phyloP scores from a whole-genome alignment of 2,888 invertebrate species.

The Ichneumoninae sp. region DNA sequence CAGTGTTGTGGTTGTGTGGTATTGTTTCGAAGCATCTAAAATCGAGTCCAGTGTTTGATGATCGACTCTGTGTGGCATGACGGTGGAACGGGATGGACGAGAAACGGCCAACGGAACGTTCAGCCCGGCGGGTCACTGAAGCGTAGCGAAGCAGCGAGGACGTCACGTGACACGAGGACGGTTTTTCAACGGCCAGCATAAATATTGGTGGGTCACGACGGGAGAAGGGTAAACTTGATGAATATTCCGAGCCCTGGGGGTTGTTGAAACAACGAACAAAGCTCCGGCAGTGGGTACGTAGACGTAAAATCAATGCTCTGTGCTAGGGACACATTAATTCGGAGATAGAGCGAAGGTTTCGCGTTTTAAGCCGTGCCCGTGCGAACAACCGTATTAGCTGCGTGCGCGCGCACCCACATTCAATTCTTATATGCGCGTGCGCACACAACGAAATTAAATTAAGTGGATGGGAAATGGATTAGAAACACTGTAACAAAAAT shows the following conservation, averaged over 20 bases:
- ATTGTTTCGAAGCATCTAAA: background rate
- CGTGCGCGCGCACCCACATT: no score
- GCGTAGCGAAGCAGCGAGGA: slow-evolving; percentile 13
- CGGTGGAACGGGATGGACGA: background rate
- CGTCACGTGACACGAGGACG: slow-evolving; percentile 37
- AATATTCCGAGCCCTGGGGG: slow-evolving; percentile 60
- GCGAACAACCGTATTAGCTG: no score
- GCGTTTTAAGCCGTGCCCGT: background rate
- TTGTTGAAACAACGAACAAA: slow-evolving; percentile 61
- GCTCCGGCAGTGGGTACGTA: slow-evolving; percentile 23
- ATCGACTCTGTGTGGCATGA: slow-evolving; percentile 28
- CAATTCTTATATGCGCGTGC: no score
- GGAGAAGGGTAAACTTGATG: slow-evolving; percentile 49
- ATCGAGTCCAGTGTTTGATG: slow-evolving; percentile 15
- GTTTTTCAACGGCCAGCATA: slow-evolving; percentile 52
- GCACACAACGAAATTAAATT: no score
- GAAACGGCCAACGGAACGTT: background rate
- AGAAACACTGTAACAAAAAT: no score
- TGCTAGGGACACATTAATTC: slow-evolving; percentile 49
- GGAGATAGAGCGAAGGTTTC: slow-evolving; percentile 21
- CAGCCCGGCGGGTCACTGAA: background rate
- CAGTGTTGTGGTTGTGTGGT: background rate
- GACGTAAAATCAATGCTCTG: slow-evolving; percentile 62
- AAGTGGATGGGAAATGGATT: no score
- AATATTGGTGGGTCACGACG: slow-evolving; percentile 43